Evolutionary conservation across 64 coral and sea anemone genomes (phyloP), one percentile per base, ranked within the genome.

Genomic region (Pocillopora damicornis): DNA sequence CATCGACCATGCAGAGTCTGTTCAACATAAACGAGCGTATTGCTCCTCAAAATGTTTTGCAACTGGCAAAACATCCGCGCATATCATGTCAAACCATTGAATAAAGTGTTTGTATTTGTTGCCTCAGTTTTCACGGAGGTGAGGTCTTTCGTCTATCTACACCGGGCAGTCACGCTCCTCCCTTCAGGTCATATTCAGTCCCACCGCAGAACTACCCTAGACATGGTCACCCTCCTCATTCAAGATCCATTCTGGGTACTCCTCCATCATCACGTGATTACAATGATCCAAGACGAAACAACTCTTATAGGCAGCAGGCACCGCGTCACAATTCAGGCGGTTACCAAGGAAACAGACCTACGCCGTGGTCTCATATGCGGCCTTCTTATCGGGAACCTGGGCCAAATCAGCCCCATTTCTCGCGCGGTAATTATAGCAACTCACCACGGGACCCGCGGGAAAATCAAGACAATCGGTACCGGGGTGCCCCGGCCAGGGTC

Each of bases 241-340:
- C 63, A 58, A 67, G 64, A 60, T 89, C 76, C 77, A 93, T 89
- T 72, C 87, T 79, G n/a, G 69, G 74, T n/a, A 89, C 91, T n/a
- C 87, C 91, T 58, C 61, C 72, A 12, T 83, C 89, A n/a, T 90
- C 78, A 81, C 72, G 87, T 63, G 91, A 87, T 61, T 78, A 88
- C 30, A 74, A 84, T 35, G 73, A 88, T 51, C n/a, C 73, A 8
- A 75, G 86, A 57, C 86, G 74, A 34, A 35, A 35, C 1, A 76
- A 9, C 75, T 61, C 87, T 74, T 69, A 87, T 23, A 79, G 75
- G 15, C 68, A 86, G 37, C 76, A 73, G 42, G 66, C 60, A 51
- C 79, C 25, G 17, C 86, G 72, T 22, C 79, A 68, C 69, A 81
- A 74, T 26, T 75, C 88, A 38, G 77, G 66, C 37, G 38, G 81